phyloP scores from a whole-genome alignment of 2,113 vertebrate species.

The Psephotus haematonotus region DNA sequence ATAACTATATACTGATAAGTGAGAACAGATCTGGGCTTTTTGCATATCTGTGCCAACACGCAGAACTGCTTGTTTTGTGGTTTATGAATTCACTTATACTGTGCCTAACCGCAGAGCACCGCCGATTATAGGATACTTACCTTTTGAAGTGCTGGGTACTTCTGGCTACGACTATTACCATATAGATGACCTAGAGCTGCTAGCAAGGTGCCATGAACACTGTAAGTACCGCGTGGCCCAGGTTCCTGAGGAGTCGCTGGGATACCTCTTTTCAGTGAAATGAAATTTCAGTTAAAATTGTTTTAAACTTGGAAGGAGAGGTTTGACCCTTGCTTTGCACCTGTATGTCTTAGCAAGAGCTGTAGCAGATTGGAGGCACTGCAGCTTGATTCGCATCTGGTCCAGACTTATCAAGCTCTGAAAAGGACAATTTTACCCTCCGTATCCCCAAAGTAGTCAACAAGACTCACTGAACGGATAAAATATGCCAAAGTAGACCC shows the following conservation, averaged over 20 bases:
- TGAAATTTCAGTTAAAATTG: neutral
- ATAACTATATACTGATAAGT: fast-evolving
- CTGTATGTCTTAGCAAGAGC: neutral
- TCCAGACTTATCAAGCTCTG: neutral
- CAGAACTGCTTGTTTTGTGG: neutral
- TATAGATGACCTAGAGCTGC: conserved; percentile 82
- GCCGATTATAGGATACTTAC: conserved; percentile 84
- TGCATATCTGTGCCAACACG: neutral
- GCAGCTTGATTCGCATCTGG: neutral
- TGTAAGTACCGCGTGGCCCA: conserved; percentile 62
- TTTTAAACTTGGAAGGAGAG: neutral
- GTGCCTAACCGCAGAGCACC: conserved; percentile 73
- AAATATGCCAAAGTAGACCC: neutral
- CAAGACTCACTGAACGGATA: neutral
- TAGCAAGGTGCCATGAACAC: conserved; percentile 83
- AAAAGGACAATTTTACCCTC: neutral
- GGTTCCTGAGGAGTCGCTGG: neutral
- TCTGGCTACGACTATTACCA: conserved; percentile 87
- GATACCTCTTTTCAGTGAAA: neutral
- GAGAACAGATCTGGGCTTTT: neutral
- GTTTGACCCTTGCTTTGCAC: neutral
- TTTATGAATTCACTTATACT: neutral
- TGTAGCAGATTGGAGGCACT: neutral
- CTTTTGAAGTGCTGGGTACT: conserved; percentile 85
- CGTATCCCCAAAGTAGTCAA: neutral